Base-by-base conservation (phyloP, 2,888 invertebrate genomes). In the Girardia tigrina region DNA sequence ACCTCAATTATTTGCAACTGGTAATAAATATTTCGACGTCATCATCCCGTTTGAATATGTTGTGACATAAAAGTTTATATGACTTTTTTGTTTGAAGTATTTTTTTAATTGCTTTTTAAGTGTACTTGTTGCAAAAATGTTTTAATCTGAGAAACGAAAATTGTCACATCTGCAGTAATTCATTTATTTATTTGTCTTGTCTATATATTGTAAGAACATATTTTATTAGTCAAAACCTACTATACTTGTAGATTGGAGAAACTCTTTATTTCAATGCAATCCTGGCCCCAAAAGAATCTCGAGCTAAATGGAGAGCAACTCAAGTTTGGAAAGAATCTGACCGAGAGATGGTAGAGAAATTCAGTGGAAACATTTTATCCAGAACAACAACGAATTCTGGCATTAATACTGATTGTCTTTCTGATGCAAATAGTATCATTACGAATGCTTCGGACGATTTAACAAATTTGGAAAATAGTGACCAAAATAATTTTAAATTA, bases 261-360 rank as follows among this genome's bases (percentile, higher is more conserved):
- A 80, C 80, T 77, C 81, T 83, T 16, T 82, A 80, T 77, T 84
- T 84, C 78, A 83, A 84, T 79, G 83, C 84, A 20, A 82, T 84
- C 16, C 81, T 83, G 56, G 84, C 84, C 8, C 82, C 83, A 4
- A 83, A 83, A 78, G 83, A 82, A 2, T 83, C 83, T 76, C 78
- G 84, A 70, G 84, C 84, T n/a, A 81, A 83, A 56, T 84, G 84
- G 84, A 78, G 82, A 71, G 84, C 84, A 0, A 83, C 81, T 0
- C 82, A 82, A 77, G 81, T 84, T n/a, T 84, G 84, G 84, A 83
- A 77, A 29, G 77, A 76, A 23, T 76, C 77, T n/a, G 77, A 76
- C 42, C 27, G 75, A 8, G 76, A 76, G 29, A 76, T 76, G 28
- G 20, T 76, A 23, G 76, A 76, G 27, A 42, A 27, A 28, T 26